A percentile compares a stretch with the other conserved stretches of the same genome.
Conservation (phyloP, 2,797 vertebrate species). For the Tamandua tetradactyla region DNA sequence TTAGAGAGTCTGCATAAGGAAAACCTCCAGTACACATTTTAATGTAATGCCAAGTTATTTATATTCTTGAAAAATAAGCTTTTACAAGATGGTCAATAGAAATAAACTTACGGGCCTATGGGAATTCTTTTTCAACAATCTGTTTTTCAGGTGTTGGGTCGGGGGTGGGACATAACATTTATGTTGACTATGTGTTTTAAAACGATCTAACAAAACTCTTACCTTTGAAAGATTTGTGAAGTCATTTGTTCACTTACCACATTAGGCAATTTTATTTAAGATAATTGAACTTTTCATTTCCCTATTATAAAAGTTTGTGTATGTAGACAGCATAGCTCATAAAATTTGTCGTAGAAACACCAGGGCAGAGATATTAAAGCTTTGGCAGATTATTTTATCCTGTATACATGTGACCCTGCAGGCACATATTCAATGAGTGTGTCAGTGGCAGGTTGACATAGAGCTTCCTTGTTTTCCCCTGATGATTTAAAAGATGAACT, state of each 20-base stretch:
- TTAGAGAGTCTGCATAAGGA: not conserved
- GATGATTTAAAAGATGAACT: not conserved
- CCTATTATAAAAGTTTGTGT: not conserved
- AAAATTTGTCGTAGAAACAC: not conserved
- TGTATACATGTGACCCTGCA: fast-evolving
- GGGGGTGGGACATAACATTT: not conserved
- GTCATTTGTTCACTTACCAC: not conserved
- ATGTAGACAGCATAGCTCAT: not conserved
- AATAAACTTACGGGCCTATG: not conserved
- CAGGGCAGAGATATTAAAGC: not conserved
- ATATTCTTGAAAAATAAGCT: not conserved
- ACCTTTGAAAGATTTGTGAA: not conserved
- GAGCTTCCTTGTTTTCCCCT: not conserved
- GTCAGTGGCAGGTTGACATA: not conserved
- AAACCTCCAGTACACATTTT: not conserved
- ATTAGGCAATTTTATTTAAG: not conserved
- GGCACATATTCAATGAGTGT: not conserved
- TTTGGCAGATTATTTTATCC: not conserved
- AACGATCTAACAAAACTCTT: not conserved
- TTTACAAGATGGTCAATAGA: not conserved
- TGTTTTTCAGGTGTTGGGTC: not conserved
- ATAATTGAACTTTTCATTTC: not conserved
- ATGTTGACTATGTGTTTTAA: not conserved
- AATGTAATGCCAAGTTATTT: constrained; percentile 4
- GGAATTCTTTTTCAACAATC: not conserved